phyloP scores from a whole-genome alignment of 2,888 invertebrate species.

The Dryocosmus kuriphilus region DNA sequence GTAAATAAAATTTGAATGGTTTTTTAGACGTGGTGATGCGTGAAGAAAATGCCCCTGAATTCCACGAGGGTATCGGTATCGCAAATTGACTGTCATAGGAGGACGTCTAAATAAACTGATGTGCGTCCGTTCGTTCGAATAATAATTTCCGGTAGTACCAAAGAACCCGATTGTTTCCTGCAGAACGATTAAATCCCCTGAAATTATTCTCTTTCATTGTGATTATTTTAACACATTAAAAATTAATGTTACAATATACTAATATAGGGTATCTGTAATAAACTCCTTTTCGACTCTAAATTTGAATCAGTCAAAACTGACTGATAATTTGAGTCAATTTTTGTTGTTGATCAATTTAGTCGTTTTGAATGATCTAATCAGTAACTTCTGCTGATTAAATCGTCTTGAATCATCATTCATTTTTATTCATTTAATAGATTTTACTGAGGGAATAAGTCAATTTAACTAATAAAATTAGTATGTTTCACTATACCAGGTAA shows the following conservation, averaged over 20 bases:
- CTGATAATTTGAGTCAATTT: too few species aligned
- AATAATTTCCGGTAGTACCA: slow-evolving; percentile 63
- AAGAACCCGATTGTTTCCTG: slow-evolving; percentile 69
- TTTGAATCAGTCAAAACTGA: too few species aligned
- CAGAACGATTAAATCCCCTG: slow-evolving; percentile 49
- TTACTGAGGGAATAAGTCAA: too few species aligned
- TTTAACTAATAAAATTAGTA: too few species aligned
- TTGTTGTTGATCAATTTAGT: too few species aligned
- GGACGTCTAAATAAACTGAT: slow-evolving; percentile 36
- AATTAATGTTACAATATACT: neutral
- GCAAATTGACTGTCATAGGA: slow-evolving; percentile 23
- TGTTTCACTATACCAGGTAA: too few species aligned
- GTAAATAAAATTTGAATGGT: slow-evolving; percentile 13
- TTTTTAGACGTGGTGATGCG: slow-evolving; percentile 26
- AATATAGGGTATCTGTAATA: too few species aligned
- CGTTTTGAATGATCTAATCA: too few species aligned
- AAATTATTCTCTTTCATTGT: slow-evolving; percentile 57
- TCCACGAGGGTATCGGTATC: slow-evolving; percentile 26
- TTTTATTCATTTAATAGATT: too few species aligned
- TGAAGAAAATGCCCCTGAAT: slow-evolving; percentile 30
- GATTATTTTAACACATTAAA: slow-evolving; percentile 50
- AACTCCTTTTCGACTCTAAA: too few species aligned
- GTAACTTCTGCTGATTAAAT: too few species aligned
- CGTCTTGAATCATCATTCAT: too few species aligned
- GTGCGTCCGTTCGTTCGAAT: slow-evolving; percentile 53